Percentiles rank a stretch among this genome's conserved stretches.
Evolutionary conservation across 2,113 vertebrate species (phyloP).

Genomic region (Chaetodon trifascialis): DNA sequence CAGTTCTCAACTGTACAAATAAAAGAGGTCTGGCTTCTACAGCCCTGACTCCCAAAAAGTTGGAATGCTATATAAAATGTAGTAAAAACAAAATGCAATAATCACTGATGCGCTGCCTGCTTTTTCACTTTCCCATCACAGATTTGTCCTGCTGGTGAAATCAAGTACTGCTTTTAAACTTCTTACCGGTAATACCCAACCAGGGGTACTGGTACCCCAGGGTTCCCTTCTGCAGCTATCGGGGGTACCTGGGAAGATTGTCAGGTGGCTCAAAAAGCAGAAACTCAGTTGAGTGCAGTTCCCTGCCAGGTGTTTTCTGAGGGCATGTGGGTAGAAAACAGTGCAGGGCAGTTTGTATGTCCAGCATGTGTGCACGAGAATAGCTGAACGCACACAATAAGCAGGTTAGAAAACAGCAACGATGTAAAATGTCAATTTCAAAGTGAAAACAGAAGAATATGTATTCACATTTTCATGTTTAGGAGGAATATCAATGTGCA

Average conservation of each 20-base stretch:
- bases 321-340: too few species aligned
- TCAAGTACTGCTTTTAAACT: conserved; percentile 10
- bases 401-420: too few species aligned
- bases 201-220: not conserved
- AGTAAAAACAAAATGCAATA: not conserved
- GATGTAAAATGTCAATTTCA: too few species aligned
- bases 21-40: not conserved
- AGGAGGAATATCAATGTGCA: not conserved
- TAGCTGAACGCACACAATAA: too few species aligned
- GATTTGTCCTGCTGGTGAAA: conserved; percentile 17
- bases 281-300: not conserved
- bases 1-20: not conserved
- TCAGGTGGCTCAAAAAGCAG: not conserved
- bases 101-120: not conserved
- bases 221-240: not conserved
- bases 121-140: conserved; percentile 10
- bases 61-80: too few species aligned
- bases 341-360: too few species aligned
- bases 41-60: not conserved
- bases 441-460: too few species aligned
- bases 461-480: not conserved
- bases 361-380: too few species aligned
- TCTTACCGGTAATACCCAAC: not conserved
- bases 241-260: not conserved
- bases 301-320: too few species aligned